Evolutionary conservation across 2,113 vertebrate genomes (phyloP).

Genomic region (Melanostigma gelatinosum): DNA sequence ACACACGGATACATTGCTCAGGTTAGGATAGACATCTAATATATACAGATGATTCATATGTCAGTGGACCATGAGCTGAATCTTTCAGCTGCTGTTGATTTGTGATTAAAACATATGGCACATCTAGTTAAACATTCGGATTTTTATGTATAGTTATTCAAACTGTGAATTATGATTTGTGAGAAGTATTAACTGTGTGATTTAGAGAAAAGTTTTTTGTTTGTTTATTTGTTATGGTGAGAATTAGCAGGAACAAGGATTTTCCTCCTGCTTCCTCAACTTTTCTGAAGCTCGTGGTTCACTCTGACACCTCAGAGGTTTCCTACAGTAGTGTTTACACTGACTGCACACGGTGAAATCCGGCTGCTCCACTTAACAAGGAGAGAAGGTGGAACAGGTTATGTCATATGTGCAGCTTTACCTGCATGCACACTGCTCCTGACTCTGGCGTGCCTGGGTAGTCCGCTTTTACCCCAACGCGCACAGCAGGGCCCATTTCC

Average conservation of each 20-base stretch:
- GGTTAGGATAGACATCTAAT: slow-evolving; percentile 74
- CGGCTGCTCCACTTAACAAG: slow-evolving; percentile 22
- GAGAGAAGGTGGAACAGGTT: slow-evolving; percentile 30
- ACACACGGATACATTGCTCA: slow-evolving; percentile 79
- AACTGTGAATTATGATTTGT: slow-evolving; percentile 59
- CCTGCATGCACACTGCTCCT: slow-evolving; percentile 79
- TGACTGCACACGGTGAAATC: slow-evolving; percentile 54
- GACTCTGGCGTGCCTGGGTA: slow-evolving; percentile 71
- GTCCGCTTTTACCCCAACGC: slow-evolving; percentile 53
- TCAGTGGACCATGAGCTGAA: slow-evolving; percentile 64
- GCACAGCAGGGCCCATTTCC: slow-evolving; percentile 48
- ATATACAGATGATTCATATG: slow-evolving; percentile 59
- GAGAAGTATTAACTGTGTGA: slow-evolving; percentile 39
- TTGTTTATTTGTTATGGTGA: slow-evolving; percentile 33
- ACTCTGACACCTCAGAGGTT: slow-evolving; percentile 63
- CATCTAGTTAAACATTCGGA: slow-evolving; percentile 54
- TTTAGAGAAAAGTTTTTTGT: slow-evolving; percentile 40
- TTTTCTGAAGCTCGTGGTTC: slow-evolving; percentile 50
- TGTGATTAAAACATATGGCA: slow-evolving; percentile 67
- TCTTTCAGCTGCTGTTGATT: slow-evolving; percentile 68
- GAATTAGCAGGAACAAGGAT: slow-evolving; percentile 43
- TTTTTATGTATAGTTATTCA: slow-evolving; percentile 45
- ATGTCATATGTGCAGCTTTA: slow-evolving; percentile 74
- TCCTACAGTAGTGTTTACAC: slow-evolving; percentile 77
- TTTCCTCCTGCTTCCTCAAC: slow-evolving; percentile 58